Percentiles rank a stretch among this genome's conserved stretches.
Conservation (phyloP, 1,140 invertebrate species). For the Epicauta chinensis region DNA sequence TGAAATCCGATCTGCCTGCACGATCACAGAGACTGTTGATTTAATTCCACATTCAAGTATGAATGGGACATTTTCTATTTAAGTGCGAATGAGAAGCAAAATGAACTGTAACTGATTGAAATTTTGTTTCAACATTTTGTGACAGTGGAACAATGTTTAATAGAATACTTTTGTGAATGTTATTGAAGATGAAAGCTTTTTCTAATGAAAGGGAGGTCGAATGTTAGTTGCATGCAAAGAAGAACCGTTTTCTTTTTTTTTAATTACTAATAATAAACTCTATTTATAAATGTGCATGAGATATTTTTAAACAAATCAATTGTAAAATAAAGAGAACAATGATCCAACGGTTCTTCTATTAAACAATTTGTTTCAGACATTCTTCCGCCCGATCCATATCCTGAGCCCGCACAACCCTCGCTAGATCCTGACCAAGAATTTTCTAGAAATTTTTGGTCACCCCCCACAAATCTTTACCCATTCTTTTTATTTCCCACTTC, state of each 20-base stretch:
- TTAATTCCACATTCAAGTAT: conserved; percentile 14
- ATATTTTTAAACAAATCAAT: too few relatives aligned
- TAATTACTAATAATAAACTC: too few relatives aligned
- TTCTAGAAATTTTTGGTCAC: conserved; percentile 49
- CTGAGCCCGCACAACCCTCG: conserved; percentile 51
- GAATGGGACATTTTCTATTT: conserved; percentile 3
- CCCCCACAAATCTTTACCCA: conserved; percentile 50
- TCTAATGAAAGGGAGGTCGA: too few relatives aligned
- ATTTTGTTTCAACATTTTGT: too few relatives aligned
- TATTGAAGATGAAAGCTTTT: too few relatives aligned
- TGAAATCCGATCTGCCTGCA: conserved; percentile 13
- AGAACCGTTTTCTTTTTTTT: too few relatives aligned
- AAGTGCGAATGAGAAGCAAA: not conserved
- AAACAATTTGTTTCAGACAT: conserved; percentile 50
- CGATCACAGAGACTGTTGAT: conserved; percentile 15
- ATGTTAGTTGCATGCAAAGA: too few relatives aligned
- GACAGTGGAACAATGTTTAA: too few relatives aligned
- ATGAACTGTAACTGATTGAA: not conserved
- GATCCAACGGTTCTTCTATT: too few relatives aligned
- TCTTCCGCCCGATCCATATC: conserved; percentile 50
- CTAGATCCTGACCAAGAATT: conserved; percentile 47
- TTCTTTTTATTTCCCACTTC: conserved; percentile 51
- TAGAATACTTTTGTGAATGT: too few relatives aligned
- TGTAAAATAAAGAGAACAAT: too few relatives aligned
- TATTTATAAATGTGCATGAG: too few relatives aligned